These are phyloP conservation scores for Drosophila willistoni DNA, from an alignment of 1,140 invertebrate genomes.

Conservation along the genomic window DNA sequence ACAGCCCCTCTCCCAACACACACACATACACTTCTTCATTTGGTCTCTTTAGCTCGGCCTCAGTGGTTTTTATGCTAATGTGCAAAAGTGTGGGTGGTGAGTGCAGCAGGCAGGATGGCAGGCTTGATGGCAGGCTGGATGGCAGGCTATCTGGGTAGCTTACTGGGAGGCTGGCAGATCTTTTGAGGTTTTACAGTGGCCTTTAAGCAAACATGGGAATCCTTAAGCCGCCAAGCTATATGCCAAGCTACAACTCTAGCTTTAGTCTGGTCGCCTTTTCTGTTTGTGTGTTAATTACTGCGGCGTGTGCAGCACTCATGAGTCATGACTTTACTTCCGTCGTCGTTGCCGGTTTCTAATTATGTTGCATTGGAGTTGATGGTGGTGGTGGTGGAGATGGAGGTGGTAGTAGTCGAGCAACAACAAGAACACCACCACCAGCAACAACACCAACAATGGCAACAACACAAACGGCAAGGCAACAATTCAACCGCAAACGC, in stretches of 20 bases:
- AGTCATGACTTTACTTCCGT: conserved; percentile 75
- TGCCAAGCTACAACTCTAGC: not conserved
- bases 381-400: not conserved
- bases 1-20: not conserved
- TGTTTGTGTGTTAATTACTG: conserved; percentile 74
- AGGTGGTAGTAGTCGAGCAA: not conserved
- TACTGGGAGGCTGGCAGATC: conserved; percentile 20
- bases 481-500: conserved; percentile 73
- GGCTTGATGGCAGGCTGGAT: too few relatives aligned
- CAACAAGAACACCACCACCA: not conserved
- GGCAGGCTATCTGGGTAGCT: too few relatives aligned
- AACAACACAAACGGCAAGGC: conserved; percentile 55
- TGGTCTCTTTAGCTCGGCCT: conserved; percentile 24
- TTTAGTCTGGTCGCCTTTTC: conserved; percentile 9
- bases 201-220: conserved; percentile 51
- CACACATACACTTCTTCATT: not conserved
- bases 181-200: conserved; percentile 51
- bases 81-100: conserved; percentile 21
- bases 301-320: conserved; percentile 65
- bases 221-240: conserved; percentile 36
- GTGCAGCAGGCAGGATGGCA: not conserved
- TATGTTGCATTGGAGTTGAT: conserved; percentile 60
- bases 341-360: conserved; percentile 65
- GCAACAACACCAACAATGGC: conserved; percentile 12
- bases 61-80: conserved; percentile 70